Percentiles rank a stretch among this genome's conserved stretches.
These are phyloP conservation scores for Toxotes jaculatrix DNA, from an alignment of 2,113 vertebrate genomes.

Conservation along the genomic window DNA sequence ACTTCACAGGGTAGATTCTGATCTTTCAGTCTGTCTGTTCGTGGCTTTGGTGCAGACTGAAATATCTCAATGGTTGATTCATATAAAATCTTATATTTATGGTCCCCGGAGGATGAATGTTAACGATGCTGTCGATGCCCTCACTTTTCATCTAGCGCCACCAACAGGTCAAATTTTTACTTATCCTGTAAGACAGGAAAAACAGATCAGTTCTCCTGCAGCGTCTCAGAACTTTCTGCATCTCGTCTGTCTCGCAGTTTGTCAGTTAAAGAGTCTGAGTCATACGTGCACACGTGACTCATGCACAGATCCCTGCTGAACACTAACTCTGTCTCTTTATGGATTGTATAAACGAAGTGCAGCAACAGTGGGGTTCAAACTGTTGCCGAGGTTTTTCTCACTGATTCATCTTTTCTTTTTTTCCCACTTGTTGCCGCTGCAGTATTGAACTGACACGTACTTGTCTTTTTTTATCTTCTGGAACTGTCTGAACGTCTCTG, in stretches of 20 bases:
- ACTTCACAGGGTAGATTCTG: no score
- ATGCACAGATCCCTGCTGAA: slow-evolving; percentile 3
- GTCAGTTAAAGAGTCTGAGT: not conserved
- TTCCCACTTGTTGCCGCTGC: not conserved
- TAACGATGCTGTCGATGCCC: no score
- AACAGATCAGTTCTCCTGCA: not conserved
- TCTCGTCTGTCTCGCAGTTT: not conserved
- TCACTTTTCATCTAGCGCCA: no score
- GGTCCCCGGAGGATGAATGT: no score
- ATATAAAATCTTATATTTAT: no score
- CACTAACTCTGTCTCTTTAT: not conserved
- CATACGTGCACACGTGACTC: not conserved
- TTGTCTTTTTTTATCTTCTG: not conserved
- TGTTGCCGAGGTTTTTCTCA: not conserved
- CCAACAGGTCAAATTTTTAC: no score
- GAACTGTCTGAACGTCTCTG: not conserved
- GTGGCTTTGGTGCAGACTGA: no score
- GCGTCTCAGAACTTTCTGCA: not conserved
- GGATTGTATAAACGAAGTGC: not conserved
- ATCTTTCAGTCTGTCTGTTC: no score
- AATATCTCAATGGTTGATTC: no score
- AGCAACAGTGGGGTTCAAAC: not conserved
- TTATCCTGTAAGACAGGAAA: no score
- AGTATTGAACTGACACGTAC: not conserved
- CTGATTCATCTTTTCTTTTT: not conserved